phyloP scores from a whole-genome alignment of 2,113 vertebrate species.

The Erinaceus europaeus region DNA sequence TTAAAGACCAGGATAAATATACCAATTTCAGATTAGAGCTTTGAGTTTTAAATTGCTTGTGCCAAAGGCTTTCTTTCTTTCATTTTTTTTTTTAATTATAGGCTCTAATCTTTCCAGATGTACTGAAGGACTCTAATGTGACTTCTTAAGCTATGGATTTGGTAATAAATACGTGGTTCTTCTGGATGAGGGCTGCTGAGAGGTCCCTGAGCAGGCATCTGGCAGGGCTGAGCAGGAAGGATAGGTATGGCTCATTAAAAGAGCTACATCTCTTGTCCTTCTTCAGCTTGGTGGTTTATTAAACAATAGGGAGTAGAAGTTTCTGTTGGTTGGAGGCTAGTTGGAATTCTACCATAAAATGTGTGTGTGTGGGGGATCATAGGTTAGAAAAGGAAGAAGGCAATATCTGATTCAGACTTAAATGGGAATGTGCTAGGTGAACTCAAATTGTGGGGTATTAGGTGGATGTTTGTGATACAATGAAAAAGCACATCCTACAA shows the following conservation, averaged over 20 bases:
- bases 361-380: too few relatives aligned
- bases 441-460: not conserved
- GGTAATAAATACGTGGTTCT: constrained; percentile 68
- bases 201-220: not conserved
- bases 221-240: not conserved
- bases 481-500: not conserved
- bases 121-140: constrained; percentile 75
- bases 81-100: constrained; percentile 22
- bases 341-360: not conserved
- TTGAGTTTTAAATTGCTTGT: constrained; percentile 81
- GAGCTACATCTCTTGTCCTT: not conserved
- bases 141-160: constrained; percentile 70
- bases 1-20: constrained; percentile 83
- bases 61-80: constrained; percentile 70
- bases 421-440: not conserved
- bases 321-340: not conserved
- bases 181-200: constrained; percentile 1
- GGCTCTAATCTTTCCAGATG: constrained; percentile 68
- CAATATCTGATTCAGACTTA: not conserved
- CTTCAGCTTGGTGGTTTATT: not conserved
- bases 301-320: not conserved
- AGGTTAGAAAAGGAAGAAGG: not conserved
- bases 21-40: constrained; percentile 82
- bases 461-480: not conserved
- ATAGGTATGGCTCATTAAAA: not conserved